phyloP scores from a whole-genome alignment of 2,888 invertebrate genomes.

The Theretra japonica region DNA sequence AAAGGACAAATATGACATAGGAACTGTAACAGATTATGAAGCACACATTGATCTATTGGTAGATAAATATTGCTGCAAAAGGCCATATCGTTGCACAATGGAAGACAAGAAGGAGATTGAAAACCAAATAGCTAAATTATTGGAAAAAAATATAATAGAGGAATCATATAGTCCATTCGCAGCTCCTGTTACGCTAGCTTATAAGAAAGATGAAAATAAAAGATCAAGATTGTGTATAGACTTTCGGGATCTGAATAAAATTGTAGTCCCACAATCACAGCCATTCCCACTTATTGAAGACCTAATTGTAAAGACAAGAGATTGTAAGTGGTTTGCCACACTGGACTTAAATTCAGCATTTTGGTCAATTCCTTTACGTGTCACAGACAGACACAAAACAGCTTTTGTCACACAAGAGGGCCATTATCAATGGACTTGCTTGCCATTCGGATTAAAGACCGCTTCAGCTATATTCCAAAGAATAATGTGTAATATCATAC shows the following conservation, averaged over 20 bases:
- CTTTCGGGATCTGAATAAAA: slow-evolving; percentile 35
- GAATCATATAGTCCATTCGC: slow-evolving; percentile 47
- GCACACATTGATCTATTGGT: slow-evolving; percentile 42
- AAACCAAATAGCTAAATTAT: slow-evolving; percentile 35
- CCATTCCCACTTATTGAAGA: slow-evolving; percentile 55
- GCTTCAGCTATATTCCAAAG: slow-evolving; percentile 60
- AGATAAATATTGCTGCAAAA: slow-evolving; percentile 45
- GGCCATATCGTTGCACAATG: slow-evolving; percentile 38
- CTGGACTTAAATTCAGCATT: slow-evolving; percentile 61
- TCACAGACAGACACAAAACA: slow-evolving; percentile 55
- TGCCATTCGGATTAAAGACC: slow-evolving; percentile 42
- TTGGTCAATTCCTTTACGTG: slow-evolving; percentile 58
- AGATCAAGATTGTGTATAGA: slow-evolving; percentile 50
- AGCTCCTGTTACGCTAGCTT: slow-evolving; percentile 46
- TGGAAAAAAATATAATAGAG: slow-evolving; percentile 36
- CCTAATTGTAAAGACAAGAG: slow-evolving; percentile 49
- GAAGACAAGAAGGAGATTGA: slow-evolving; percentile 41
- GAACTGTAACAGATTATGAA: slow-evolving; percentile 44
- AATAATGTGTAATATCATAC: slow-evolving; percentile 46
- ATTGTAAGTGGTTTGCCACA: slow-evolving; percentile 42
- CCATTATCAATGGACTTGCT: background rate
- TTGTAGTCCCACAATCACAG: slow-evolving; percentile 51
- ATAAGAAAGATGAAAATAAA: slow-evolving; percentile 45
- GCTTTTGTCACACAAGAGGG: slow-evolving; percentile 38
- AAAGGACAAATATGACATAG: slow-evolving; percentile 44